Base-by-base conservation (phyloP, 2,113 vertebrate genomes). In the Bufo gargarizans region DNA sequence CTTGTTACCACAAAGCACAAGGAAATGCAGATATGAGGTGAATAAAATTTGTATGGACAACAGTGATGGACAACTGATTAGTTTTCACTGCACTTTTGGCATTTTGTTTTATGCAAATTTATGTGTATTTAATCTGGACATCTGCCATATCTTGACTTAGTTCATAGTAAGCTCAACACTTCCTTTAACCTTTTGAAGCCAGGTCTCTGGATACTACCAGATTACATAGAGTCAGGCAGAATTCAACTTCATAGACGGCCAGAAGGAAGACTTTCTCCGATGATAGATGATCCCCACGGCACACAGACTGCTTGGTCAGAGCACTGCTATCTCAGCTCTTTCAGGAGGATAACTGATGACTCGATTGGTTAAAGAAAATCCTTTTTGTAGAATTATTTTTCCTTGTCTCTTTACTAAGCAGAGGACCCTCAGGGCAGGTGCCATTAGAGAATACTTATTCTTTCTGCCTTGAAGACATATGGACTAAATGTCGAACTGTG, bases 271-370 rank as follows among this genome's bases (percentile, higher is more conserved):
- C 56, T 83, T 81, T 87, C 58, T 58, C 20, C 20, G 14, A 65
- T 88, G 87, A 88, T 88, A 53, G 80, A 88, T 88, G 87, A 88
- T 88, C 69, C 61, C 45, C 43, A 20, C 83, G 71, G 83, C 19
- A 76, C 33, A 77, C 77, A 82, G 69, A 88, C 65, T 83, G 87
- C 80, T 83, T 88, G 87, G 87, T 88, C 87, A 83, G 80, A 55
- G 80, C 80, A 55, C 2, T 88, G 80, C 87, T 88, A 45, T 77
- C 80, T 88, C 79, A 88, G 87, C 87, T 83, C 58, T 88, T 88
- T 88, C 80, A 56, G 58, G 69, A 45, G 80, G 50, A 88, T 83
- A 88, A 88, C n/a, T 88, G 87, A 88, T 88, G 86, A 81, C 86
- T 88, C 67, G 65, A 83, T 77, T 77, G 50, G 13, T 59, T 33